These are phyloP conservation scores for Muntiacus muntjak DNA, from an alignment of 2,113 vertebrate genomes.

Conservation along the genomic window DNA sequence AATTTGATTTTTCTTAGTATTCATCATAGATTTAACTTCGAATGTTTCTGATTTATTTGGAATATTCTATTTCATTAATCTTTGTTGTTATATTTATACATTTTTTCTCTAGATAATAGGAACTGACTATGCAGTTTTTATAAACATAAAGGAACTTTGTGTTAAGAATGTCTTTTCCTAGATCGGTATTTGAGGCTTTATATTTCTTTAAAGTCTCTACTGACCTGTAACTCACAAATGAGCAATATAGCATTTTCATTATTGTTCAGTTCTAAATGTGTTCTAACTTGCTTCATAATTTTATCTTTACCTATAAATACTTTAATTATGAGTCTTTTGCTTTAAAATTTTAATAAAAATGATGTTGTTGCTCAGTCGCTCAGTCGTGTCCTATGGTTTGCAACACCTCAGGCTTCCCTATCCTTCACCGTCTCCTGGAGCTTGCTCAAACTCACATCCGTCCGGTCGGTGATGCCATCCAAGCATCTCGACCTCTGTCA, in stretches of 20 bases:
- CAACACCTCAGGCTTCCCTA: not conserved
- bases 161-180: not conserved
- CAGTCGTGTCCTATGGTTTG: not conserved
- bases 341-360: not conserved
- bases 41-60: not conserved
- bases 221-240: not conserved
- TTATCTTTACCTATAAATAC: not conserved
- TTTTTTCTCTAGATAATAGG: not conserved
- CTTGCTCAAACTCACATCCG: not conserved
- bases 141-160: not conserved
- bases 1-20: not conserved
- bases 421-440: not conserved
- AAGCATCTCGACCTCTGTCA: fast-evolving
- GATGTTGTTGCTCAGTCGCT: not conserved
- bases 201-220: not conserved
- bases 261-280: not conserved
- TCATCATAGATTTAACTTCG: not conserved
- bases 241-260: not conserved
- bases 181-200: not conserved
- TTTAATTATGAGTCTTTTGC: not conserved
- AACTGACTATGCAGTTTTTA: not conserved
- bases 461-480: not conserved
- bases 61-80: not conserved
- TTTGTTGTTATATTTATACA: not conserved
- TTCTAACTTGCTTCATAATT: not conserved